A percentile compares a stretch with the other conserved stretches of the same genome.
phyloP scores from a whole-genome alignment of 2,113 vertebrate species.

The Brachyhypopomus occidentalis region DNA sequence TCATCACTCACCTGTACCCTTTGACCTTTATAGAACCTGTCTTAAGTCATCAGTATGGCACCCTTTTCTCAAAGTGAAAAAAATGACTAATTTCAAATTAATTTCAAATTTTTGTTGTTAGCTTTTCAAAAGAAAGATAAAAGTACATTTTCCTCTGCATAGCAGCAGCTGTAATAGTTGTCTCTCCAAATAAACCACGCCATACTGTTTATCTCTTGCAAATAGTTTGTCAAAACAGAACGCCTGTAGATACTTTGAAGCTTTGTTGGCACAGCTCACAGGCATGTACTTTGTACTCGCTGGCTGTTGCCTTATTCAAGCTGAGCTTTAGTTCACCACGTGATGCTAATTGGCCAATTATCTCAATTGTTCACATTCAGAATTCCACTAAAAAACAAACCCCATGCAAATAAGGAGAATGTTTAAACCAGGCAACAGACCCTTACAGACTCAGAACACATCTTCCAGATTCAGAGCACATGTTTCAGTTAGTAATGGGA shows the following conservation, averaged over 20 bases:
- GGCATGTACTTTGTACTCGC: not conserved
- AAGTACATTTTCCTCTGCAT: too few relatives aligned
- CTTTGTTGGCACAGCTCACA: not conserved
- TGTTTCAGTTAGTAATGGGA: not conserved
- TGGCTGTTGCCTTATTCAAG: not conserved
- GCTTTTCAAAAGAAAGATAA: too few relatives aligned
- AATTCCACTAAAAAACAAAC: not conserved
- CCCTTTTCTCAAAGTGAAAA: too few relatives aligned
- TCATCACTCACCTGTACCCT: too few relatives aligned
- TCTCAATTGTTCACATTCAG: conserved; percentile 1
- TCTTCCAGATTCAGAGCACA: not conserved
- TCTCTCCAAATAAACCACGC: not conserved
- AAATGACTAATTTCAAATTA: too few relatives aligned
- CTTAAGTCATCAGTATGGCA: too few relatives aligned
- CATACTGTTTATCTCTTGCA: not conserved
- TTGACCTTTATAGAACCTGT: too few relatives aligned
- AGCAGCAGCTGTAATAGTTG: not conserved
- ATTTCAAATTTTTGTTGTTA: too few relatives aligned
- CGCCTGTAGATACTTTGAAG: not conserved
- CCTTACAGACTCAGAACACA: not conserved
- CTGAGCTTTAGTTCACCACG: not conserved
- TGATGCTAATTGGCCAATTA: not conserved
- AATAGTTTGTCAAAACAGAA: not conserved
- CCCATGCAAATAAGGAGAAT: conserved; percentile 1
- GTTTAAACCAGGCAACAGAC: not conserved